Percentiles rank a stretch among this genome's conserved stretches.
These are phyloP conservation scores for Drosophila fulvimacula DNA, from an alignment of 2,888 invertebrate species.

Conservation along the genomic window DNA sequence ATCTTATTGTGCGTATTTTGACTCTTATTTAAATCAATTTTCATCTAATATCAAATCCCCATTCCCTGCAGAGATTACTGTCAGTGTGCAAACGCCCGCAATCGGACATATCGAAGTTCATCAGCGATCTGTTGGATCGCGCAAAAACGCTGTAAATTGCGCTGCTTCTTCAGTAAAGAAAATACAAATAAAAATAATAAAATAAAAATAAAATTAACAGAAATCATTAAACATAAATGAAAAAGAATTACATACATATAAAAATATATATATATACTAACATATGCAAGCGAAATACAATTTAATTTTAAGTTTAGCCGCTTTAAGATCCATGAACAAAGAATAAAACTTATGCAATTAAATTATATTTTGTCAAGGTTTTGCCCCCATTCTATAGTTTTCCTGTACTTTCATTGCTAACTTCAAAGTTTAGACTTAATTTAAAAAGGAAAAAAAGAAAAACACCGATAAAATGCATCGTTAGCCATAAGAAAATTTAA, in stretches of 20 bases:
- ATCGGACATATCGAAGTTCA: slow-evolving; percentile 95
- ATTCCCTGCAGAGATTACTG: slow-evolving; percentile 88
- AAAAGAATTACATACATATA: slow-evolving; percentile 26
- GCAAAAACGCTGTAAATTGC: slow-evolving; percentile 90
- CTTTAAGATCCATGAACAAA: slow-evolving; percentile 65
- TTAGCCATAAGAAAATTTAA: slow-evolving; percentile 67
- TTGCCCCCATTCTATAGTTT: slow-evolving; percentile 20
- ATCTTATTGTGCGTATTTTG: slow-evolving; percentile 88
- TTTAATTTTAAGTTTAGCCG: slow-evolving; percentile 75
- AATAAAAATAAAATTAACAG: slow-evolving; percentile 7
- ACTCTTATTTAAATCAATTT: no score
- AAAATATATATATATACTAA: slow-evolving; percentile 45
- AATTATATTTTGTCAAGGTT: slow-evolving; percentile 27
- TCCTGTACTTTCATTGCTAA: slow-evolving; percentile 39
- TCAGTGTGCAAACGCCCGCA: slow-evolving; percentile 94
- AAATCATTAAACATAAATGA: slow-evolving; percentile 46
- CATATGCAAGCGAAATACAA: slow-evolving; percentile 63
- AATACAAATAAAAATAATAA: not conserved
- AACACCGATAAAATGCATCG: slow-evolving; percentile 34
- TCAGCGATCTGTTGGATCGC: slow-evolving; percentile 94
- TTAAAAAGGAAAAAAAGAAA: slow-evolving; percentile 32
- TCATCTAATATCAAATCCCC: not conserved
- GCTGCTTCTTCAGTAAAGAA: slow-evolving; percentile 28
- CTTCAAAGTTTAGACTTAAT: slow-evolving; percentile 54
- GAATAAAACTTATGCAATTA: slow-evolving; percentile 51